Evolutionary conservation across 1,140 invertebrate genomes (phyloP).

Genomic region (Pseudomyrmex dendroicus): DNA sequence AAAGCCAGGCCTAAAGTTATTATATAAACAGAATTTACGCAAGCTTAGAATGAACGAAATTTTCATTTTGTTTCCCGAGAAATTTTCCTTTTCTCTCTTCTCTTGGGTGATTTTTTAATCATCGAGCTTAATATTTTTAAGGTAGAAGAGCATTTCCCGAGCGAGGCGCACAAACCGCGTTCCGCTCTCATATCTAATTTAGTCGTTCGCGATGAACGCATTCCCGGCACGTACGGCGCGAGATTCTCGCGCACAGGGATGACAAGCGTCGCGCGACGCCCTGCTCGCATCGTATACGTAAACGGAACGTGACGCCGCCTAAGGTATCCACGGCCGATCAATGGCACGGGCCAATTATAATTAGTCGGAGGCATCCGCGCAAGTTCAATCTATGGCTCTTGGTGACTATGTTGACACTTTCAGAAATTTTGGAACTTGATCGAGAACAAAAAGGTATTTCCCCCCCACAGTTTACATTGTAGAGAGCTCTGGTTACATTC

Average conservation of each 20-base stretch:
- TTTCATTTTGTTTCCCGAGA: not conserved
- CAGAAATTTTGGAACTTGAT: conserved; percentile 58
- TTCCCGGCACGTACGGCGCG: conserved; percentile 50
- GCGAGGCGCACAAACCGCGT: conserved; percentile 12
- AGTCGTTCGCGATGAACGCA: conserved; percentile 40
- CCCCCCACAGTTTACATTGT: not conserved
- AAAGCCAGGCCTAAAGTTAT: not conserved
- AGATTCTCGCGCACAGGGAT: conserved; percentile 45
- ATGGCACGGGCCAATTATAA: conserved; percentile 58
- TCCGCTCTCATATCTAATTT: conserved; percentile 54
- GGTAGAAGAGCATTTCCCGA: not conserved
- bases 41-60: conserved; percentile 18
- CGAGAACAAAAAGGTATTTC: not conserved
- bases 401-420: conserved; percentile 38
- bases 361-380: conserved; percentile 42
- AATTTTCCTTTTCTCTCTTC: not conserved
- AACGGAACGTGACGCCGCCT: conserved; percentile 45
- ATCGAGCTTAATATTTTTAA: conserved; percentile 14
- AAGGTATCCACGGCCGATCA: conserved; percentile 53
- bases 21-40: conserved; percentile 1
- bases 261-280: conserved; percentile 30
- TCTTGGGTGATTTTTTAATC: conserved; percentile 44
- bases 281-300: conserved; percentile 23
- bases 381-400: not conserved
- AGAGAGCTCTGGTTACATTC: not conserved